Evolutionary conservation across 2,113 vertebrate species (phyloP).

Genomic region (Nothocercus julius): DNA sequence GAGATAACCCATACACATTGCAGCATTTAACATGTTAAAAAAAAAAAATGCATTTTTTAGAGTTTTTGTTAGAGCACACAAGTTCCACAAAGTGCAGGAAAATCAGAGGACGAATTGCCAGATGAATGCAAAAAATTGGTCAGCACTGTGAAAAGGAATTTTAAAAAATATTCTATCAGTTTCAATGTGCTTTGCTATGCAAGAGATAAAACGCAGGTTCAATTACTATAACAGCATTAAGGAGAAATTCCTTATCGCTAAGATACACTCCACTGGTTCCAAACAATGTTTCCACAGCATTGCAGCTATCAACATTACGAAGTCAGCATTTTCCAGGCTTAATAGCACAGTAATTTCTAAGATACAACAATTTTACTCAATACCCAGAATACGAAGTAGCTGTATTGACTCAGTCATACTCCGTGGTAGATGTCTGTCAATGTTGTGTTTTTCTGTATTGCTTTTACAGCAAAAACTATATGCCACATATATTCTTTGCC

Average conservation of each 20-base stretch:
- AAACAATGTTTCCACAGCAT: neutral
- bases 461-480: neutral
- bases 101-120: accelerated
- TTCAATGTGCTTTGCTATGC: neutral
- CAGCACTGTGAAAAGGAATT: neutral
- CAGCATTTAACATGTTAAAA: neutral
- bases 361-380: neutral
- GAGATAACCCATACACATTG: neutral
- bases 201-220: neutral
- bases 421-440: neutral
- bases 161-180: neutral
- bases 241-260: constrained; percentile 9
- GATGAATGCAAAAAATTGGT: neutral
- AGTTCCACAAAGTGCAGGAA: neutral
- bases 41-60: neutral
- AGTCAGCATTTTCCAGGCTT: constrained; percentile 20
- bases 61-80: neutral
- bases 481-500: neutral
- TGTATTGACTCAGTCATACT: neutral
- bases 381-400: neutral
- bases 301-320: neutral
- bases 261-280: neutral
- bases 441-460: neutral
- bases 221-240: neutral
- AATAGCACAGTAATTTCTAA: neutral